phyloP scores from a whole-genome alignment of 2,113 vertebrate species.

The Suricata suricatta region DNA sequence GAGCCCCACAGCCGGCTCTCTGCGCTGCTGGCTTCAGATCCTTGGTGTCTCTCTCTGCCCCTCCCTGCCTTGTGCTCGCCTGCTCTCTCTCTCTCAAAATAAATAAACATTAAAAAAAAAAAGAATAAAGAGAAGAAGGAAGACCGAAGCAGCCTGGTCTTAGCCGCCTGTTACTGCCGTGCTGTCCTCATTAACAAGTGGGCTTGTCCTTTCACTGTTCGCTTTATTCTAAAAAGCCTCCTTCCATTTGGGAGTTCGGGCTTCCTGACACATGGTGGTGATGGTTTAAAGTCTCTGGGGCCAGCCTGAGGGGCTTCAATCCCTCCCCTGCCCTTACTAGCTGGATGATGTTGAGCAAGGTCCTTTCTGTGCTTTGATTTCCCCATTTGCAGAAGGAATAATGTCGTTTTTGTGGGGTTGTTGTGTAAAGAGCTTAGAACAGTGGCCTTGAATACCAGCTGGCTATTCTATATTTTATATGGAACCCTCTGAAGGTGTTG shows the following conservation, averaged over 20 bases:
- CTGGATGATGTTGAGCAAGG: not conserved
- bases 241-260: not conserved
- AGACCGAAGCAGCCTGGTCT: not conserved
- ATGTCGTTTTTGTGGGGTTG: not conserved
- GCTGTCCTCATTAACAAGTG: not conserved
- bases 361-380: not conserved
- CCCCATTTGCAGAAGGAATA: not conserved
- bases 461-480: no score
- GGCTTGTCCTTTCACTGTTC: not conserved
- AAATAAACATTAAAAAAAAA: no score
- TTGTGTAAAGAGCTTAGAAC: not conserved
- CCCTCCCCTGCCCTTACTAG: not conserved
- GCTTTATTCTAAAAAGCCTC: not conserved
- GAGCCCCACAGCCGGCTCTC: no score
- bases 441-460: not conserved
- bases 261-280: not conserved
- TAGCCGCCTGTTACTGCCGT: fast-evolving
- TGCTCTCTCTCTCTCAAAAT: no score
- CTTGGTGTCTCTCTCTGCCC: no score
- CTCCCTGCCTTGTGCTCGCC: no score
- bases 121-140: not conserved
- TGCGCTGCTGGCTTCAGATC: no score
- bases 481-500: not conserved
- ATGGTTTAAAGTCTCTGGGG: not conserved
- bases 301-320: not conserved